Evolutionary conservation across 1,140 invertebrate species (phyloP).

Genomic region (Euura saliciscinereae): DNA sequence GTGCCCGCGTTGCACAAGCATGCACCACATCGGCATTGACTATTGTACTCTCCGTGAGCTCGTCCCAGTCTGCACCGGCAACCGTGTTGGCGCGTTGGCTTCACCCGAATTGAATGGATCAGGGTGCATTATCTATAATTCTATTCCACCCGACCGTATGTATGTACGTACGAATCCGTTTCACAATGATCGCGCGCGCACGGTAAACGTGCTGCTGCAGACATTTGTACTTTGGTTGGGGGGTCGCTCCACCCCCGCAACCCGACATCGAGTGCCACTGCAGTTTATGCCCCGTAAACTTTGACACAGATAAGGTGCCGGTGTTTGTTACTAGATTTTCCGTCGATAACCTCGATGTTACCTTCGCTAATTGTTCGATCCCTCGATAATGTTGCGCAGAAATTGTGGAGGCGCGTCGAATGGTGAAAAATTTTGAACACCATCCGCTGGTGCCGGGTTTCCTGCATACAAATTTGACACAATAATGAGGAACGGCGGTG

Average conservation of each 20-base stretch:
- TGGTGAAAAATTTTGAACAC: neutral
- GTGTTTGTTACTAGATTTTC: too few relatives aligned
- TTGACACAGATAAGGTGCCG: too few relatives aligned
- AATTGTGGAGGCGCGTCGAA: too few relatives aligned
- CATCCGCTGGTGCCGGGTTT: neutral
- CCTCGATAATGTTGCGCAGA: too few relatives aligned
- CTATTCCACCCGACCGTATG: neutral
- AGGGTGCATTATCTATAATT: slow-evolving; percentile 3
- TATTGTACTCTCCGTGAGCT: slow-evolving; percentile 6
- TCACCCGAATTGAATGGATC: neutral
- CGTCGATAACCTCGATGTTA: too few relatives aligned
- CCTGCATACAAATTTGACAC: neutral
- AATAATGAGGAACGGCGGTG: slow-evolving; percentile 1
- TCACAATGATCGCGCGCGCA: slow-evolving; percentile 4
- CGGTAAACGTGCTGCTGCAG: neutral
- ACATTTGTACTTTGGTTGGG: neutral
- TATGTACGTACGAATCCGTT: neutral
- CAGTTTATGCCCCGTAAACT: too few relatives aligned
- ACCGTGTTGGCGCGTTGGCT: neutral
- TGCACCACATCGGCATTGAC: slow-evolving; percentile 5
- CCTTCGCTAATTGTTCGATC: too few relatives aligned
- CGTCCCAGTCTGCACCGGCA: neutral
- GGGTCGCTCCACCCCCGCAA: too few relatives aligned
- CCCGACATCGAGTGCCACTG: too few relatives aligned
- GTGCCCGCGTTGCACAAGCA: slow-evolving; percentile 4